Evolutionary conservation across 2,888 invertebrate species (phyloP), one percentile per base, ranked within the genome.

Genomic region (Ormia ochracea): DNA sequence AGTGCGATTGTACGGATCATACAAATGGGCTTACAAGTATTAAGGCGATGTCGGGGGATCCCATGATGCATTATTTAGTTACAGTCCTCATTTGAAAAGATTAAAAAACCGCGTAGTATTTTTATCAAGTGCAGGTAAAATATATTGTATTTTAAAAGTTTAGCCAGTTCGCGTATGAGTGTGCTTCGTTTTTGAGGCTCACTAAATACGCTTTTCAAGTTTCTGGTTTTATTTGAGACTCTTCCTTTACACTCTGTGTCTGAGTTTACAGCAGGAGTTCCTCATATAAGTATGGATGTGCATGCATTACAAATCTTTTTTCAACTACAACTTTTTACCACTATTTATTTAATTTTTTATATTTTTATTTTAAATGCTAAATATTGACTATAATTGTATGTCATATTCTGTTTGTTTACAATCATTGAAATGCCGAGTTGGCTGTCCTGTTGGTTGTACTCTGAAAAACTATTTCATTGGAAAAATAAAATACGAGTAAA

Each of bases 371-470:
- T 28, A n/a, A 4, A 52, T 2, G 23, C 45, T 43, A 1, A 43
- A 45, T 38, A 36, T 36, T 56, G 43, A 43, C 54, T 73, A 14
- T 59, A 36, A n/a, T 21, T 69, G 33, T 41, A 41, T 58, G 23
- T 52, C 43, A 21, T 50, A 26, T 72, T 43, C 23, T 74, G 58
- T 76, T 70, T 76, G 50, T 69, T 63, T 63, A 63, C 76, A 76
- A 76, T 70, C 56, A 76, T 56, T 76, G 56, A 76, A 70, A 70
- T 70, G 23, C 56, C 63, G 56, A 63, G 56, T 70, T 70, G 63
- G 23, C 76, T 76, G 69, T 76, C 76, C n/a, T n/a, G n/a, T 76
- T 45, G 54, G 50, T 48, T 63, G 50, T 61, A 69, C 41, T 76
- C 31, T 19, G 50, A 74, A 76, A 63, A 63, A 70, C 76, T 63